Conservation (phyloP, 2,797 vertebrate species). For the Poecile montanus region DNA sequence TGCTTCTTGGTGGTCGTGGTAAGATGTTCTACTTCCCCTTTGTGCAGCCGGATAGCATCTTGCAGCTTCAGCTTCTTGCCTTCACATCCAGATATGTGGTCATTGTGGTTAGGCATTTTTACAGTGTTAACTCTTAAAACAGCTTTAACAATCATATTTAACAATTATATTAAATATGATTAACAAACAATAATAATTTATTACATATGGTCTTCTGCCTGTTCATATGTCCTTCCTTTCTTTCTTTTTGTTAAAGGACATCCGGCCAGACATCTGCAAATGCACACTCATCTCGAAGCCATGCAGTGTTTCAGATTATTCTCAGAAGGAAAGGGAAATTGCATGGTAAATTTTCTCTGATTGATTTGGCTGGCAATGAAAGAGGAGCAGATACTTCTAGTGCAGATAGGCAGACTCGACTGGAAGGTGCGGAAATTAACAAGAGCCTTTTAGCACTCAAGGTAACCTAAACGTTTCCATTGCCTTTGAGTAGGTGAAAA, state of each 20-base stretch:
- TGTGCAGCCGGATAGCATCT: no score
- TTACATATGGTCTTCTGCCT: background rate
- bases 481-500: slow-evolving; percentile 16
- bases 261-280: slow-evolving; percentile 96
- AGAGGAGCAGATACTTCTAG: slow-evolving; percentile 95
- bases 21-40: no score
- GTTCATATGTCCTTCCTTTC: background rate
- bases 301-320: slow-evolving; percentile 97
- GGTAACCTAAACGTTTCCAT: slow-evolving; percentile 75
- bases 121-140: no score
- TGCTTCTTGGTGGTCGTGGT: no score
- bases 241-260: slow-evolving; percentile 79
- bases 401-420: slow-evolving; percentile 92
- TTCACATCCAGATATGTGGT: no score
- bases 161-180: no score
- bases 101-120: no score
- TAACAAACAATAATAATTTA: no score
- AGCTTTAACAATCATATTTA: no score
- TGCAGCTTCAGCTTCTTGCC: no score
- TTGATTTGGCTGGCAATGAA: slow-evolving; percentile 96
- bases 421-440: slow-evolving; percentile 98
- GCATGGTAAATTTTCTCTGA: slow-evolving; percentile 96
- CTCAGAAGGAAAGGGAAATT: slow-evolving; percentile 91
- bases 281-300: slow-evolving; percentile 95
- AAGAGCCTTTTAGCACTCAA: slow-evolving; percentile 97